Evolutionary conservation across 1,140 invertebrate species (phyloP).

Genomic region (Diorhabda elongata): DNA sequence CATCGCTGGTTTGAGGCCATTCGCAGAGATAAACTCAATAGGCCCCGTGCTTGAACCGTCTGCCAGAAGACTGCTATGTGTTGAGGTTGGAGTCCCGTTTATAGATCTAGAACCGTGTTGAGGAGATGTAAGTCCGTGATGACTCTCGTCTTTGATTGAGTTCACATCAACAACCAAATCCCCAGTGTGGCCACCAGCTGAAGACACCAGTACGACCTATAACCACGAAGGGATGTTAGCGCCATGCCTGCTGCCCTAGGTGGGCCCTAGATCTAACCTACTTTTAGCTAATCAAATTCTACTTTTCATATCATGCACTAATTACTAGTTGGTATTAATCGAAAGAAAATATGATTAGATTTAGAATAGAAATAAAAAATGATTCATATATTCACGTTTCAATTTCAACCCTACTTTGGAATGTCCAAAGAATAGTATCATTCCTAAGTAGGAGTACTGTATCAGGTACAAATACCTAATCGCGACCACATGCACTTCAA

Average conservation of each 20-base stretch:
- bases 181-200: conserved; percentile 37
- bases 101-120: conserved; percentile 51
- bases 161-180: conserved; percentile 52
- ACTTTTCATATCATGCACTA: conserved; percentile 28
- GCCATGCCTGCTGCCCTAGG: conserved; percentile 29
- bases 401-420: neutral
- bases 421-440: conserved; percentile 24
- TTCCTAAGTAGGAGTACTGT: conserved; percentile 16
- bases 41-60: conserved; percentile 46
- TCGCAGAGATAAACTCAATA: conserved; percentile 54
- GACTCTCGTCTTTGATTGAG: conserved; percentile 51
- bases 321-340: neutral
- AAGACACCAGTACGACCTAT: conserved; percentile 49
- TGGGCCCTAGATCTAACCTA: conserved; percentile 36
- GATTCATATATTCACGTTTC: too few relatives aligned
- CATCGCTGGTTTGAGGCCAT: conserved; percentile 51
- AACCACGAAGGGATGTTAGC: conserved; percentile 33
- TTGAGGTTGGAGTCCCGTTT: conserved; percentile 51
- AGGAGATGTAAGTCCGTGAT: conserved; percentile 46
- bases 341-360: too few relatives aligned
- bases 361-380: too few relatives aligned
- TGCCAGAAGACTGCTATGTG: conserved; percentile 49
- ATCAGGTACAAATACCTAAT: neutral
- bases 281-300: conserved; percentile 16
- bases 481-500: conserved; percentile 10